phyloP scores from a whole-genome alignment of 2,113 vertebrate species.

The Tetrao urogallus region DNA sequence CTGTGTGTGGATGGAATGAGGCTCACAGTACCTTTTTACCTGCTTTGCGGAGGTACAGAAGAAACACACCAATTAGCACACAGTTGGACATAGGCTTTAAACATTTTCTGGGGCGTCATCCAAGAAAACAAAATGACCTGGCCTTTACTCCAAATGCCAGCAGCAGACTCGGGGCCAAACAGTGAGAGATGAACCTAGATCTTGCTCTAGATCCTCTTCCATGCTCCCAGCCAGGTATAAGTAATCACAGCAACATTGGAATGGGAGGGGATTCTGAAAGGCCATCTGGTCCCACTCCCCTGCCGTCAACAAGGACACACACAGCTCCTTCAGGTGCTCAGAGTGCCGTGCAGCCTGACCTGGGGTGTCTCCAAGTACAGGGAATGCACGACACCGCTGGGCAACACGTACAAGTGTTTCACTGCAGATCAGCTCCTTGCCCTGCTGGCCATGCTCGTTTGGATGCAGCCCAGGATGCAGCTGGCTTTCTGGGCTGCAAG shows the following conservation, averaged over 20 bases:
- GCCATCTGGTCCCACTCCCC: neutral
- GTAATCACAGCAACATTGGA: too few relatives aligned
- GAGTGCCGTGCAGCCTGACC: too few relatives aligned
- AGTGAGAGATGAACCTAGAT: neutral
- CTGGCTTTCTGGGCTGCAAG: neutral
- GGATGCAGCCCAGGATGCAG: neutral
- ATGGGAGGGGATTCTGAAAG: neutral
- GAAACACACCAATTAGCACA: neutral
- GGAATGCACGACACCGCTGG: too few relatives aligned
- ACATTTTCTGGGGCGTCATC: neutral
- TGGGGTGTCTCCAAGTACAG: too few relatives aligned
- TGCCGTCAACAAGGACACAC: too few relatives aligned
- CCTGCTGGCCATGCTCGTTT: neutral
- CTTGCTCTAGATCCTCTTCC: neutral
- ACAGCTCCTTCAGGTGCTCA: too few relatives aligned
- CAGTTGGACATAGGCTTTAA: neutral
- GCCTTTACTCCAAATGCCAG: fast-evolving
- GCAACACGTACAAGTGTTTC: too few relatives aligned
- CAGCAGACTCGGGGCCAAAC: neutral
- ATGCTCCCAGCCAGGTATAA: neutral
- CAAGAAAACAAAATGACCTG: neutral
- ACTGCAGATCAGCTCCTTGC: neutral
- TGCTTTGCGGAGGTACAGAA: neutral
- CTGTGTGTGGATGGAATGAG: fast-evolving
- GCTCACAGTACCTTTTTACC: neutral